Conservation (phyloP, 2,113 vertebrate genomes). For the Litocranius walleri region DNA sequence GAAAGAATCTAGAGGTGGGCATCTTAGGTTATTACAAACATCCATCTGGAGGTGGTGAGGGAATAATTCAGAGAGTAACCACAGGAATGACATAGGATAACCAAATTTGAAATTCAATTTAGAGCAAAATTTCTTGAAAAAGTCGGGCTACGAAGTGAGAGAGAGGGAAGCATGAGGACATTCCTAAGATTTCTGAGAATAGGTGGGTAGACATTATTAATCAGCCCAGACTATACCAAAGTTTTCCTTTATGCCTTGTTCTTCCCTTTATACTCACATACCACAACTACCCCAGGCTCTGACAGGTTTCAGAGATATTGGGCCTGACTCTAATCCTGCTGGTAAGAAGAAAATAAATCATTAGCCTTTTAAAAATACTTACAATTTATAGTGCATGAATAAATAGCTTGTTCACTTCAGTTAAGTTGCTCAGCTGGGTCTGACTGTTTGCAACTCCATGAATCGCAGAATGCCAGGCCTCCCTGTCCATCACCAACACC, state of each 20-base stretch:
- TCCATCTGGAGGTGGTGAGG: background rate
- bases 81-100: background rate
- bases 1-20: background rate
- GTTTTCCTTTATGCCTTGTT: background rate
- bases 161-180: background rate
- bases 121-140: background rate
- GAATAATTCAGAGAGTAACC: background rate
- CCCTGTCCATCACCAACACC: no score
- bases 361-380: background rate
- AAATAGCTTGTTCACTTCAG: background rate
- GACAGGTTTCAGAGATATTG: background rate
- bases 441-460: no score
- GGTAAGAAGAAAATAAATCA: constrained; percentile 27
- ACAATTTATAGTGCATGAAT: background rate
- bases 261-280: background rate
- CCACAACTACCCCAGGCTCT: background rate
- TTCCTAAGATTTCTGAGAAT: background rate
- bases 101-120: background rate
- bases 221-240: background rate
- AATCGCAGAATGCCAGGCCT: no score
- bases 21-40: background rate
- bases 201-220: background rate
- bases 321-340: background rate
- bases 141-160: background rate
- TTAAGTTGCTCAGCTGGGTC: no score